phyloP scores from a whole-genome alignment of 2,888 invertebrate genomes.

The Villa cingulata region DNA sequence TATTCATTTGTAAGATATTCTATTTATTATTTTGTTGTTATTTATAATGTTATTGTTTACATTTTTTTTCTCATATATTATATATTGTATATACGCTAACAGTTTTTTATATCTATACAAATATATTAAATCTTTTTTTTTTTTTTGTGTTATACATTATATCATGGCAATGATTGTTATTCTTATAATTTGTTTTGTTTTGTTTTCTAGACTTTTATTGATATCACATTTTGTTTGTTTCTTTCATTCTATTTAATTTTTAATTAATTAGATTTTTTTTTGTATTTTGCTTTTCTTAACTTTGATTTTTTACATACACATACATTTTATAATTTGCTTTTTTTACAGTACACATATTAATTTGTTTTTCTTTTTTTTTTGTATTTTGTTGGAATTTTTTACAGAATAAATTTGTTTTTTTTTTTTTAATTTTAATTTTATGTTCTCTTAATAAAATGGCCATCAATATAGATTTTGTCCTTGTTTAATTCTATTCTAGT shows the following conservation, averaged over 20 bases:
- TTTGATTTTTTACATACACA: not conserved
- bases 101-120: too few relatives aligned
- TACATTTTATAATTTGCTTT: constrained; percentile 2
- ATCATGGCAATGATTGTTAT: constrained; percentile 14
- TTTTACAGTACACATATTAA: constrained; percentile 3
- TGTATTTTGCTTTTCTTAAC: constrained; percentile 4
- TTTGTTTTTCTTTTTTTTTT: too few relatives aligned
- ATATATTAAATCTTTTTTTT: too few relatives aligned
- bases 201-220: not conserved
- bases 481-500: too few relatives aligned
- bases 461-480: too few relatives aligned
- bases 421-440: too few relatives aligned
- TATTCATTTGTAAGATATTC: not conserved
- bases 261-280: not conserved
- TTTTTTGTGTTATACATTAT: not conserved
- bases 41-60: not conserved
- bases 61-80: too few relatives aligned
- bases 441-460: too few relatives aligned
- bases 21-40: not conserved
- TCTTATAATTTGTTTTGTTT: constrained; percentile 1
- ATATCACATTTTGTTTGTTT: constrained; percentile 12
- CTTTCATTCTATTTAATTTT: not conserved
- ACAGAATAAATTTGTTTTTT: too few relatives aligned
- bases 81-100: too few relatives aligned
- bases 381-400: too few relatives aligned